Percentiles rank a stretch among this genome's conserved stretches.
Evolutionary conservation across 2,113 vertebrate species (phyloP).

Genomic region (Dasyornis broadbenti): DNA sequence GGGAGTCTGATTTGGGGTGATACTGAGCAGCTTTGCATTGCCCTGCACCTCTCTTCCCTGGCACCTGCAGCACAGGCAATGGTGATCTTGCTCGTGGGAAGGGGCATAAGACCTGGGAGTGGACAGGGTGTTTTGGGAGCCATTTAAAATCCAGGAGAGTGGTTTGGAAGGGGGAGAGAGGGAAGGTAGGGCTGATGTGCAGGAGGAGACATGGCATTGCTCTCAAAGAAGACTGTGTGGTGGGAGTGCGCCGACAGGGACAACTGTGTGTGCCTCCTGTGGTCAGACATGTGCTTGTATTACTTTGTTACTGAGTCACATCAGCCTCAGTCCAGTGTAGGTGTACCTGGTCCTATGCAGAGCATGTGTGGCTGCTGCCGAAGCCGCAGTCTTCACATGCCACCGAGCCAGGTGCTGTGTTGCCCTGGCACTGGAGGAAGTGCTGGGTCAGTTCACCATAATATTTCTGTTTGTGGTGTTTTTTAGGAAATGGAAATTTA

Average conservation of each 20-base stretch:
- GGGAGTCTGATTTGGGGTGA: background rate
- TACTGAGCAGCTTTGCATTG: background rate
- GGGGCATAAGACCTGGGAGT: background rate
- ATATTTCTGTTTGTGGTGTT: background rate
- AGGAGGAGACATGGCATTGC: background rate
- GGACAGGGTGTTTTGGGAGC: background rate
- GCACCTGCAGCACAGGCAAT: fast-evolving
- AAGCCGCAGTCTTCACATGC: fast-evolving
- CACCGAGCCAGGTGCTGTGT: fast-evolving
- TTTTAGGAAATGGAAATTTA: background rate
- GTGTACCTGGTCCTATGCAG: background rate
- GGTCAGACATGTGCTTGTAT: background rate
- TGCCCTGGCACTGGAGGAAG: background rate
- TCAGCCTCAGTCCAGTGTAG: fast-evolving
- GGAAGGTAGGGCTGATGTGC: background rate
- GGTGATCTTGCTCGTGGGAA: background rate
- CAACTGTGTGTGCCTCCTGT: fast-evolving
- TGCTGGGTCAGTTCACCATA: fast-evolving
- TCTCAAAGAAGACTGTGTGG: background rate
- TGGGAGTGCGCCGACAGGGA: fast-evolving
- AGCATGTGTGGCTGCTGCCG: background rate
- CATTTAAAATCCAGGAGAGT: background rate
- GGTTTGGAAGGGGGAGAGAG: background rate
- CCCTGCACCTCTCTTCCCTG: background rate
- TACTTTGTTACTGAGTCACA: fast-evolving